A percentile compares a stretch with the other conserved stretches of the same genome.
Conservation (phyloP, 2,113 vertebrate genomes). For the Nycticryphes semicollaris region DNA sequence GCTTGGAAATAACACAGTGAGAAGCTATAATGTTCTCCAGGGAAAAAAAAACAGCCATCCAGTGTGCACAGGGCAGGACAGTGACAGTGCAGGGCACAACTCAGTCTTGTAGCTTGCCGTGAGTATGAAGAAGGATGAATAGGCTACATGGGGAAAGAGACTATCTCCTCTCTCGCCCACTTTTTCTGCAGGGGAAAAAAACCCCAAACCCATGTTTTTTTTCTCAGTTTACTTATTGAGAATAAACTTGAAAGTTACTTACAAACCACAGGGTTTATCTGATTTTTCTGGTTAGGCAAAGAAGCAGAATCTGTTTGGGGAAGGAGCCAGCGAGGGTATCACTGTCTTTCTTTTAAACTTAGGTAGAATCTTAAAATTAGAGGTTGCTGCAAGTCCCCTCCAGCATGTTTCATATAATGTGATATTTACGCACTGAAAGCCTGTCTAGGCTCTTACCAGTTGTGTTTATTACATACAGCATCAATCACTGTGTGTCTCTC, state of each 20-base stretch:
- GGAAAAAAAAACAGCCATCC: neutral
- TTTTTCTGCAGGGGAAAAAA: neutral
- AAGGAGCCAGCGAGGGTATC: neutral
- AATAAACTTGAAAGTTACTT: neutral
- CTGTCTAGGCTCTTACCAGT: constrained; percentile 2
- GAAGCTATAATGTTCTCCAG: neutral
- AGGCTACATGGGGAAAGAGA: neutral
- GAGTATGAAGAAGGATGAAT: neutral
- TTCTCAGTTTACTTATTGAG: neutral
- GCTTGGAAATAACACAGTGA: neutral
- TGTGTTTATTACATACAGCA: neutral
- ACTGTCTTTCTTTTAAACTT: neutral
- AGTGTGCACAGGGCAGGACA: neutral
- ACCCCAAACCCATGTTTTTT: neutral
- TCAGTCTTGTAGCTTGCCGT: neutral
- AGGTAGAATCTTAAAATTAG: neutral
- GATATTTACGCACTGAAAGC: neutral
- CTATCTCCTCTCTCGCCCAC: neutral
- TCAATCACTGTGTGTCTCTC: neutral
- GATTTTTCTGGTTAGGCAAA: neutral
- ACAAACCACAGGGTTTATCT: neutral
- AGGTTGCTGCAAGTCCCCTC: neutral
- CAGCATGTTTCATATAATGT: neutral
- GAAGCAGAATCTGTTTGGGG: neutral
- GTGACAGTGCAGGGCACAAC: neutral